A percentile compares a stretch with the other conserved stretches of the same genome.
Evolutionary conservation across 2,797 vertebrate genomes (phyloP).

Genomic region (Falco biarmicus): DNA sequence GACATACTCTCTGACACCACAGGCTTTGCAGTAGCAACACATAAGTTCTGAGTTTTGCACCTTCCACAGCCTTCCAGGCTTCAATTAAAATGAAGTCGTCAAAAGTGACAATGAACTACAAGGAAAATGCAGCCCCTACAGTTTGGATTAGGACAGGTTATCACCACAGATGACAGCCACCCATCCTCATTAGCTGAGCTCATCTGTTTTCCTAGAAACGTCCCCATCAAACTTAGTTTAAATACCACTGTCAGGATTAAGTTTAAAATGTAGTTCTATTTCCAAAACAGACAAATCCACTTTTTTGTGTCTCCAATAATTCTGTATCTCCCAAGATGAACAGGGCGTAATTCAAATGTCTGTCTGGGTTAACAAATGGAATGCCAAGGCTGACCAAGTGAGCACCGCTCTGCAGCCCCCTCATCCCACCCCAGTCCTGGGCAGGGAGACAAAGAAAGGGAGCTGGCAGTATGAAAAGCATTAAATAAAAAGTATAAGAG

Average conservation of each 20-base stretch:
- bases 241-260: background rate
- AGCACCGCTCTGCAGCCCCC: background rate
- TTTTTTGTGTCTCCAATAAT: background rate
- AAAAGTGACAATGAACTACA: background rate
- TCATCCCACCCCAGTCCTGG: background rate
- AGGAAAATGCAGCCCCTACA: background rate
- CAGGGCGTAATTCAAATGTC: background rate
- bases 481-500: background rate
- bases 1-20: background rate
- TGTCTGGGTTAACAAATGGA: background rate
- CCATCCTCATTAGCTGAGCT: background rate
- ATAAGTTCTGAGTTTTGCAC: background rate
- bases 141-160: background rate
- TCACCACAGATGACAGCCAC: background rate
- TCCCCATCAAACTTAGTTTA: background rate
- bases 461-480: background rate
- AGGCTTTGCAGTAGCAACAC: background rate
- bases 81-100: background rate
- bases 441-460: background rate
- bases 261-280: background rate
- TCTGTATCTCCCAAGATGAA: background rate
- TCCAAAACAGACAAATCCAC: background rate
- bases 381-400: rapidly evolving
- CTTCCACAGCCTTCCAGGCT: background rate
- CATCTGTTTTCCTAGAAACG: background rate